Conservation (phyloP, 1,140 invertebrate genomes). For the Dreissena polymorpha region DNA sequence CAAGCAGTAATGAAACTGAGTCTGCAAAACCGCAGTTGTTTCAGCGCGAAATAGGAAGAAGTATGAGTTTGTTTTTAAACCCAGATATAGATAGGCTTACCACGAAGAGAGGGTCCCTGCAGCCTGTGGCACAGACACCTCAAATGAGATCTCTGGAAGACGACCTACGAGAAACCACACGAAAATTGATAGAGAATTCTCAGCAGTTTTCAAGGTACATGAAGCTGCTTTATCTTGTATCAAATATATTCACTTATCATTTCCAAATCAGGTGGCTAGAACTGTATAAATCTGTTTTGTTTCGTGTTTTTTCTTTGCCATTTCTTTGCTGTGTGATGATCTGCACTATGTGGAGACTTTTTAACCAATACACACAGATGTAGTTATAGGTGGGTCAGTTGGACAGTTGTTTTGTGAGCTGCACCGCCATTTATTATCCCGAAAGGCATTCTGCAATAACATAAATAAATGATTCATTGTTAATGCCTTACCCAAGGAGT, state of each 20-base stretch:
- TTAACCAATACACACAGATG: no score
- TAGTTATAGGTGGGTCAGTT: no score
- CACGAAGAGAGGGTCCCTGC: background rate
- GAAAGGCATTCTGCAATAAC: no score
- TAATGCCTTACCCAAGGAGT: no score
- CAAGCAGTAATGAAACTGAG: background rate
- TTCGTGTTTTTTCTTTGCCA: background rate
- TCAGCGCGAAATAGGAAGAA: background rate
- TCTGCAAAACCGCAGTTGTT: background rate
- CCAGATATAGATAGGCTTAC: constrained; percentile 11
- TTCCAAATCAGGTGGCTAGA: background rate
- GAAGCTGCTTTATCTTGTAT: background rate
- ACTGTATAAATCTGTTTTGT: background rate
- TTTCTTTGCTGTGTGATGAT: no score
- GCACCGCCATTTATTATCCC: no score
- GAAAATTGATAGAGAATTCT: constrained; percentile 35
- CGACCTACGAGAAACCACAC: constrained; percentile 45
- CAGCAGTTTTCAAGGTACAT: constrained; percentile 42
- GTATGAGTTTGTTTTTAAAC: background rate
- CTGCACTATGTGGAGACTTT: no score
- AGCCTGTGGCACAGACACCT: background rate
- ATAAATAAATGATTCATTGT: no score
- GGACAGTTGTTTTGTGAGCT: no score
- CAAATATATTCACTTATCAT: background rate
- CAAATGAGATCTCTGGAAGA: background rate